These are phyloP conservation scores for Alviniconcha marisindica DNA, from an alignment of 1,140 invertebrate genomes.

Conservation along the genomic window DNA sequence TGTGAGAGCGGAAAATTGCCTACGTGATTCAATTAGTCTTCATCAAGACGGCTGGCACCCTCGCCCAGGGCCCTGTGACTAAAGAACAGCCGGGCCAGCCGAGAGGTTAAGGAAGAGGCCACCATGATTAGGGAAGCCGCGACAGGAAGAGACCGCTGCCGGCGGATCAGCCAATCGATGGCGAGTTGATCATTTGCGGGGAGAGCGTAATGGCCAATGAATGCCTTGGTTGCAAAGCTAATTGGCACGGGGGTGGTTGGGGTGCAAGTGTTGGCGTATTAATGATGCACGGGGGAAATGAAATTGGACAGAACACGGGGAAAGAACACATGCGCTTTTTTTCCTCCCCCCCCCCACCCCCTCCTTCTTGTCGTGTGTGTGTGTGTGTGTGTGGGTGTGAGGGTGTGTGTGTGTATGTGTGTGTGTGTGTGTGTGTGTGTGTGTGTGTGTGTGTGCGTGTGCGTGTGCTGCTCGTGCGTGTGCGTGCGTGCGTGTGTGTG, in stretches of 20 bases:
- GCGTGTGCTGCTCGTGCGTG: neutral
- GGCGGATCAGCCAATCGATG: slow-evolving; percentile 17
- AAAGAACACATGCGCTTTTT: no score
- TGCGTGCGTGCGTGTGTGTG: neutral
- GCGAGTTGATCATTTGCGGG: slow-evolving; percentile 10
- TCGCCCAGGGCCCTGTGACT: neutral
- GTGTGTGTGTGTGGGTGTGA: neutral
- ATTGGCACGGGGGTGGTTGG: neutral
- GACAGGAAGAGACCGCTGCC: neutral
- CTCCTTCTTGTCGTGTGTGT: neutral
- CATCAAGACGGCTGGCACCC: slow-evolving; percentile 23
- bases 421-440: neutral
- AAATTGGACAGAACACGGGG: no score
- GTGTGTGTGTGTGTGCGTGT: neutral
- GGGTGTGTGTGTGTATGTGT: neutral
- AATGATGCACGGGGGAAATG: neutral
- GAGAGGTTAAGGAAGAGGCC: neutral
- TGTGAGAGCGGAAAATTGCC: slow-evolving; percentile 28
- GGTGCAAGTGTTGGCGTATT: slow-evolving; percentile 22
- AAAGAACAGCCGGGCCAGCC: neutral
- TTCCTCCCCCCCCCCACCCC: no score
- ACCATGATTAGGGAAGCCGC: neutral
- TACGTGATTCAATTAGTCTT: slow-evolving; percentile 27
- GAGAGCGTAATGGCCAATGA: slow-evolving; percentile 23
- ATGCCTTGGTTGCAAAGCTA: slow-evolving; percentile 16